These are phyloP conservation scores for Centropristis striata DNA, from an alignment of 2,113 vertebrate genomes.

Conservation along the genomic window DNA sequence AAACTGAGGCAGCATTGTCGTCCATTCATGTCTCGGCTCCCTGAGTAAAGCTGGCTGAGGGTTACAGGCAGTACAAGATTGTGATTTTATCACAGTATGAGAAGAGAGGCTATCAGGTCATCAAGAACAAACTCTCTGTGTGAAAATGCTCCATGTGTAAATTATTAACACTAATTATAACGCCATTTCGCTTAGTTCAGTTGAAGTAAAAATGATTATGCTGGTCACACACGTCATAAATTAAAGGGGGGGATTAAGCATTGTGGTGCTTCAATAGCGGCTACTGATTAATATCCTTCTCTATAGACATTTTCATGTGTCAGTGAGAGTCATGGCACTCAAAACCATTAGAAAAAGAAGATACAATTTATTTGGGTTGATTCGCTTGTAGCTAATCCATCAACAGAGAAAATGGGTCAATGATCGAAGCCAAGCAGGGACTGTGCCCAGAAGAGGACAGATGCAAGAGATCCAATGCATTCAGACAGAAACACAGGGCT, in stretches of 20 bases:
- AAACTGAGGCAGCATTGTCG: slow-evolving; percentile 23
- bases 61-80: slow-evolving; percentile 1
- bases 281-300: slow-evolving; percentile 24
- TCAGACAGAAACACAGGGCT: slow-evolving; percentile 33
- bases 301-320: slow-evolving; percentile 38
- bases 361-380: slow-evolving; percentile 55
- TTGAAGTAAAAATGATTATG: slow-evolving; percentile 14
- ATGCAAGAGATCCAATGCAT: slow-evolving; percentile 24
- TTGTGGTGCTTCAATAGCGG: not conserved
- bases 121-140: slow-evolving; percentile 7
- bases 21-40: slow-evolving; percentile 38
- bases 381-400: slow-evolving; percentile 68
- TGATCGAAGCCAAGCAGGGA: slow-evolving; percentile 59
- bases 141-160: slow-evolving; percentile 18
- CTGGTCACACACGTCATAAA: slow-evolving; percentile 36
- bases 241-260: not conserved
- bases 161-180: not conserved
- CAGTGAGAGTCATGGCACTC: slow-evolving; percentile 36
- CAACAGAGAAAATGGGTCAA: slow-evolving; percentile 71
- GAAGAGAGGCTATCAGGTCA: slow-evolving; percentile 9
- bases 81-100: slow-evolving; percentile 6
- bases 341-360: slow-evolving; percentile 55
- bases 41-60: slow-evolving; percentile 3
- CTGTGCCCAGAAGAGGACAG: slow-evolving; percentile 54
- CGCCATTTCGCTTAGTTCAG: not conserved